Evolutionary conservation across 2,113 vertebrate genomes (phyloP), one percentile per base, ranked within the genome.

Genomic region (Cyanistes caeruleus): DNA sequence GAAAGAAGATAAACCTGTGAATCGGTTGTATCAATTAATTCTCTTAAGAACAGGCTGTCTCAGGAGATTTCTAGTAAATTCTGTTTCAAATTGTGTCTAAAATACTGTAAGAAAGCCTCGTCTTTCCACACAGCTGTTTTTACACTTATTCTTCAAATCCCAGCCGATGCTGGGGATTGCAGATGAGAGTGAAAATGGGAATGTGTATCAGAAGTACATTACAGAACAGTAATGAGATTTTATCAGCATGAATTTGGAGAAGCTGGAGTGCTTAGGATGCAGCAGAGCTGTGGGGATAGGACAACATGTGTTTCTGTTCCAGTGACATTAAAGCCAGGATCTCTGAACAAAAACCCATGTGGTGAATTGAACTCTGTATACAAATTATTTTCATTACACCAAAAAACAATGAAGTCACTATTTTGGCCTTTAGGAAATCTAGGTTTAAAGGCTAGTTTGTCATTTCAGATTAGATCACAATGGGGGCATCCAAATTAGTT

Each of bases 211-310:
- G 82, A 90, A 88, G 25, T 69, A 75, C 35, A 74, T 87, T 93
- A 82, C 53, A 83, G 85, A 94, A 49, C 67, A 64, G 75, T 95
- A 97, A 96, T 91, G 88, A 93, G 67, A 33, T 85, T 95, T 97
- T 93, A 93, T 78, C 85, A 93, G 39, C 70, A 88, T 93, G 88
- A 93, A 73, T 94, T 79, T 88, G 58, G 59, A 95, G 46, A 44
- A 85, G 37, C 22, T 89, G 43, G 18, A 86, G 49, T 69, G 63
- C 46, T 95, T 69, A 97, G 25, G 48, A 85, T 69, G 49, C 65
- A 65, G 23, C 70, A 95, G 90, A 80, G 46, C 78, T 87, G 41
- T 83, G 58, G 74, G 60, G 56, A 72, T 89, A 89, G 56, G 62
- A 83, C 77, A 93, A 67, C 44, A 87, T 56, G 69, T 89, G 41